Evolutionary conservation across 2,113 vertebrate species (phyloP), one percentile per base, ranked within the genome.

Genomic region (Motacilla alba): DNA sequence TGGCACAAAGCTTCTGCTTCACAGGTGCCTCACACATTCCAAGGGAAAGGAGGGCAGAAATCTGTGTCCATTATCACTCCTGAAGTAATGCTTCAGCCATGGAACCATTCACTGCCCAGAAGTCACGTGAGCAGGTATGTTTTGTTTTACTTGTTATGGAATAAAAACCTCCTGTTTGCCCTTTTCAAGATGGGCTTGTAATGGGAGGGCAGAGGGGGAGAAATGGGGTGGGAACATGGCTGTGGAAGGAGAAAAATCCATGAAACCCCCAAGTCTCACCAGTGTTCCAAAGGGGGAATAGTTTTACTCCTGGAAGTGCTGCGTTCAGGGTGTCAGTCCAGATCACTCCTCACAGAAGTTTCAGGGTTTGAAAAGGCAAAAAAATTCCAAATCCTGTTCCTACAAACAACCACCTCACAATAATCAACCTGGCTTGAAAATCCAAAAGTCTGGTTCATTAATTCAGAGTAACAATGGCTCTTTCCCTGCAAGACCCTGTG

Each of bases 371-470:
- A 94, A 77, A 26, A n/a, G 46, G 31, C 18, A 64, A 83, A 80
- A n/a, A 39, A 3, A 35, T 0, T 10, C 22, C 59, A 73, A 73
- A 33, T 27, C 19, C 31, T 50, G 21, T 23, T 33, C 35, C 43
- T 43, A 22, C 7, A 41, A 79, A 9, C 20, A 55, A 39, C 23
- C 22, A 24, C 16, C 20, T 12, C 5, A 7, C 13, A 17, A 30
- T 5, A 52, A 56, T 15, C 7, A 28, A 47, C 4, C 19, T 3
- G 4, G 5, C 28, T 31, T 11, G 6, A 78, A 89, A 74, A 44
- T 4, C 24, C 31, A 4, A 2, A 15, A 1, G 0, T 3, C 30
- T 37, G 5, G 0, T 0, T 37, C 52, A 30, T 47, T 14, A 50
- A 20, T 41, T 33, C 0, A 0, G 53, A 53, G 9, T 10, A 46